Conservation (phyloP, 2,888 invertebrate genomes). For the Tiphia femorata region DNA sequence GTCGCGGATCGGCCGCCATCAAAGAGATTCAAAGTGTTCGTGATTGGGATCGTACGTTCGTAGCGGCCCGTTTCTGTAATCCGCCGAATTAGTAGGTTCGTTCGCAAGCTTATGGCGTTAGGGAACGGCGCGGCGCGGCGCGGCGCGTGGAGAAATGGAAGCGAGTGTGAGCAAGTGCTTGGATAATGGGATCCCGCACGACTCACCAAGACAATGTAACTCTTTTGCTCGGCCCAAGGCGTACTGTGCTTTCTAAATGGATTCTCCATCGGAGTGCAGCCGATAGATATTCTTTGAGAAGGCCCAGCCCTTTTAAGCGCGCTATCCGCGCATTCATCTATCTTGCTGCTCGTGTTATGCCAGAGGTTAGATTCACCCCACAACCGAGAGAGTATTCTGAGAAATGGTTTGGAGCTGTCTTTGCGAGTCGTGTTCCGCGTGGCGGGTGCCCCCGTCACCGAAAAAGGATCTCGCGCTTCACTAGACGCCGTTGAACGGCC, state of each 20-base stretch:
- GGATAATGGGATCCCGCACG: slow-evolving; percentile 43
- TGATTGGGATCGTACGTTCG: too few species aligned
- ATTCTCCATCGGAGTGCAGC: slow-evolving; percentile 29
- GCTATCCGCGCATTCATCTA: slow-evolving; percentile 47
- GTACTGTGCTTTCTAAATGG: slow-evolving; percentile 44
- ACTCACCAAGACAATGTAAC: slow-evolving; percentile 26
- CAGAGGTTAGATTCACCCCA: slow-evolving; percentile 53
- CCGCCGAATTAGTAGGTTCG: too few species aligned
- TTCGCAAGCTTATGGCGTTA: slow-evolving; percentile 6
- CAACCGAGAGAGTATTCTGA: slow-evolving; percentile 19
- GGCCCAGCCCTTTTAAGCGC: slow-evolving; percentile 47
- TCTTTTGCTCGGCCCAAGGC: slow-evolving; percentile 10
- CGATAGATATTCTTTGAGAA: slow-evolving; percentile 41
- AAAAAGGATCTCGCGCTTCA: slow-evolving; percentile 36
- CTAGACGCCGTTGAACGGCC: too few species aligned
- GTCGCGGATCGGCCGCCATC: too few species aligned
- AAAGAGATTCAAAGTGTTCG: too few species aligned
- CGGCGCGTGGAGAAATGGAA: slow-evolving; percentile 34
- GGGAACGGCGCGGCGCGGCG: slow-evolving; percentile 17
- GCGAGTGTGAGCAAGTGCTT: slow-evolving; percentile 35
- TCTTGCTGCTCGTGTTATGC: slow-evolving; percentile 57
- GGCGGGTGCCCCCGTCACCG: slow-evolving; percentile 19
- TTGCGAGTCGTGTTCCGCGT: slow-evolving; percentile 3
- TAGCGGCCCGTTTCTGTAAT: too few species aligned
- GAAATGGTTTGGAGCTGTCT: slow-evolving; percentile 18